A percentile compares a stretch with the other conserved stretches of the same genome.
phyloP scores from a whole-genome alignment of 2,797 vertebrate genomes.

The Moxostoma hubbsi region DNA sequence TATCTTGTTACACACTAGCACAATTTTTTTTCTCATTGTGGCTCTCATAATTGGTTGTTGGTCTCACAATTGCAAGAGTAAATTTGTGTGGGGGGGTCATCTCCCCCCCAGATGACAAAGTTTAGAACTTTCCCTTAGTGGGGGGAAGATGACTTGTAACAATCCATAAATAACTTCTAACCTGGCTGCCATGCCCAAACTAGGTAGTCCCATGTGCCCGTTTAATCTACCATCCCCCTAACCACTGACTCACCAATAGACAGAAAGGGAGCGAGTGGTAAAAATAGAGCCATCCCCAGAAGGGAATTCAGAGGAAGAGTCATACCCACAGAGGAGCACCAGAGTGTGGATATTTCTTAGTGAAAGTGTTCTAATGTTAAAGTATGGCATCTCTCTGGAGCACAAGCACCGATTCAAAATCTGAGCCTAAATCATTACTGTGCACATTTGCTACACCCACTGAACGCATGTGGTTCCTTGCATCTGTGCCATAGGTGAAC shows the following conservation, averaged over 20 bases:
- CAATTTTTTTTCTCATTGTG: no score
- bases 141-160: no score
- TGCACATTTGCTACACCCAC: background rate
- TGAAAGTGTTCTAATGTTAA: constrained; percentile 15
- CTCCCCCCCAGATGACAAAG: no score
- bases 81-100: no score
- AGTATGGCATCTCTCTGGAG: constrained; percentile 51
- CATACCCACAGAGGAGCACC: constrained; percentile 16
- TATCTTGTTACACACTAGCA: no score
- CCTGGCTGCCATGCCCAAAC: constrained; percentile 58
- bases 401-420: constrained; percentile 44
- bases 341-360: constrained; percentile 19
- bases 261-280: constrained; percentile 36
- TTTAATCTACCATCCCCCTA: constrained; percentile 26
- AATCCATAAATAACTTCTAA: constrained; percentile 60
- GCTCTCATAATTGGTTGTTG: no score
- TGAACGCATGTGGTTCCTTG: background rate
- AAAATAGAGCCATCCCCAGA: constrained; percentile 52
- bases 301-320: constrained; percentile 21
- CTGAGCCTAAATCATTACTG: constrained; percentile 25
- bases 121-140: no score
- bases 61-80: no score
- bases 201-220: constrained; percentile 50
- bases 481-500: background rate
- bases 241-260: constrained; percentile 37